Percentiles rank a stretch among this genome's conserved stretches.
Evolutionary conservation across 2,888 invertebrate genomes (phyloP).

Genomic region (Phorcus lineatus): DNA sequence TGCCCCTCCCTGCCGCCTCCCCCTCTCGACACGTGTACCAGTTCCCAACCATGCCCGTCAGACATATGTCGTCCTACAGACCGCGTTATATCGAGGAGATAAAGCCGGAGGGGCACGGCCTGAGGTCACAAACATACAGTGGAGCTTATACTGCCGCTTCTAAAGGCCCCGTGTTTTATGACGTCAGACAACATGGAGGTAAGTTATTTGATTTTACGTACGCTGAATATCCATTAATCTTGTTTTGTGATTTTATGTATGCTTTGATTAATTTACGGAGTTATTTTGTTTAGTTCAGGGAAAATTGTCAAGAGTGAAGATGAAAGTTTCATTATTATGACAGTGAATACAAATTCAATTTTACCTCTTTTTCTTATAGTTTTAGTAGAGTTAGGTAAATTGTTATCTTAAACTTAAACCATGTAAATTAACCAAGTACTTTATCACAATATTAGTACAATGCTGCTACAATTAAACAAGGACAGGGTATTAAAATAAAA

Average conservation of each 20-base stretch:
- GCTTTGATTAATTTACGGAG: not conserved
- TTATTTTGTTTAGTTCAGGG: too few relatives aligned
- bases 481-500: too few relatives aligned
- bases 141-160: not conserved
- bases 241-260: not conserved
- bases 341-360: too few relatives aligned
- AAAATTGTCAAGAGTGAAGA: too few relatives aligned
- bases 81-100: conserved; percentile 6
- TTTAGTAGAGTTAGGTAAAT: too few relatives aligned
- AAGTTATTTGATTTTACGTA: not conserved
- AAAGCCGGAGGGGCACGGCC: not conserved
- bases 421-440: too few relatives aligned
- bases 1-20: not conserved
- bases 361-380: too few relatives aligned
- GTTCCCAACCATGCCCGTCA: not conserved
- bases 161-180: not conserved
- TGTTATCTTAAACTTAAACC: too few relatives aligned
- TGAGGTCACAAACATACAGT: not conserved
- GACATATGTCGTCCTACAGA: not conserved
- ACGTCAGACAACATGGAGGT: not conserved
- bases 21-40: not conserved
- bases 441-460: too few relatives aligned
- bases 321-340: too few relatives aligned
- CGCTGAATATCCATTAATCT: too few relatives aligned
- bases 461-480: too few relatives aligned